Evolutionary conservation across 2,797 vertebrate species (phyloP).

Genomic region (Sylvia borin): DNA sequence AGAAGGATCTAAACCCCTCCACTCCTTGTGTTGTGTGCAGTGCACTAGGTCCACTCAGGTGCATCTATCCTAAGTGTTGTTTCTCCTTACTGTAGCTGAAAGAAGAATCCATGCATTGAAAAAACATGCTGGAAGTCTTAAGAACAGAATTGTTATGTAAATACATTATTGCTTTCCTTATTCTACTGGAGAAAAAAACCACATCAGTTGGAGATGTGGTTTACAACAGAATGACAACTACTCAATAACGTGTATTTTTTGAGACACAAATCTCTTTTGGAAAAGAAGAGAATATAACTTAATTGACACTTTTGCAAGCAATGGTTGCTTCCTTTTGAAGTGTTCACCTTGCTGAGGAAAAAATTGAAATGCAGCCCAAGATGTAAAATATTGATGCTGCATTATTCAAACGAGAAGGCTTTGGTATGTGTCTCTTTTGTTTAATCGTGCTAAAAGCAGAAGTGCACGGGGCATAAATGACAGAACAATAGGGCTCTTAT

Average conservation of each 20-base stretch:
- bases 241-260: background rate
- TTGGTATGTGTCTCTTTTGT: constrained; percentile 53
- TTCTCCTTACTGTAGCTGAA: background rate
- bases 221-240: constrained; percentile 39
- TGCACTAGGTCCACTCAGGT: background rate
- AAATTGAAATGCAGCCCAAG: constrained; percentile 59
- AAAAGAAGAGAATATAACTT: constrained; percentile 34
- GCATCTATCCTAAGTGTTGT: background rate
- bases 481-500: constrained; percentile 64
- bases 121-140: background rate
- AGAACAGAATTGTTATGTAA: background rate
- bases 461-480: constrained; percentile 61
- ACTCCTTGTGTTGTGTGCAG: rapidly evolving
- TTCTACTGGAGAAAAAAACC: background rate
- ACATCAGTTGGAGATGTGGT: background rate
- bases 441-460: constrained; percentile 71
- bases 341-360: background rate
- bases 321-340: constrained; percentile 19
- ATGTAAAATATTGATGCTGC: constrained; percentile 63
- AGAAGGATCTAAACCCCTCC: background rate
- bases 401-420: constrained; percentile 61
- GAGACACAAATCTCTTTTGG: background rate
- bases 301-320: constrained; percentile 40
- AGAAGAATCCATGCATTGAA: background rate
- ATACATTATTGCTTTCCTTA: background rate